These are phyloP conservation scores for Plemyria rubiginata DNA, from an alignment of 2,888 invertebrate genomes.

Conservation along the genomic window DNA sequence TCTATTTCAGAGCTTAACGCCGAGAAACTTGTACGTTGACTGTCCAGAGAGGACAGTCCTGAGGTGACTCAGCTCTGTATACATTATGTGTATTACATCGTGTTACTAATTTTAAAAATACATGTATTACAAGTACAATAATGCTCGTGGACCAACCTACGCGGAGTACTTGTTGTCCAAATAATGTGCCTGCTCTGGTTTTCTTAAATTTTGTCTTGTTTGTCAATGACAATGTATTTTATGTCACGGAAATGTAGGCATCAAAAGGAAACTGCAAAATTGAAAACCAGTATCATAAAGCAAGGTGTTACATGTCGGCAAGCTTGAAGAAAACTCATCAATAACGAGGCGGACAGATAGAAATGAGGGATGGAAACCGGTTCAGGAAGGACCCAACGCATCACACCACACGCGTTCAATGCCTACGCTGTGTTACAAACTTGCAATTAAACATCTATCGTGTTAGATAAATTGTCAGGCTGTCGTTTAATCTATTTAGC, in stretches of 20 bases:
- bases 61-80: constrained; percentile 26
- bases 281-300: not conserved
- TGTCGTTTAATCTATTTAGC: not conserved
- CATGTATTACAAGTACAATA: not conserved
- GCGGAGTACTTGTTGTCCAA: not conserved
- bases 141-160: not conserved
- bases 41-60: constrained; percentile 6
- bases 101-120: constrained; percentile 16
- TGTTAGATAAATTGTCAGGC: not conserved
- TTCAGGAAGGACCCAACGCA: constrained; percentile 25
- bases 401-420: not conserved
- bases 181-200: not conserved
- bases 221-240: no score
- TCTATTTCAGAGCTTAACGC: constrained; percentile 14
- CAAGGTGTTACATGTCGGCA: constrained; percentile 5
- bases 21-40: constrained; percentile 2
- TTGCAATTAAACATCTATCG: not conserved
- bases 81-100: constrained; percentile 18
- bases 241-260: no score
- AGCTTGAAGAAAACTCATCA: constrained; percentile 12
- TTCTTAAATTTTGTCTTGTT: not conserved
- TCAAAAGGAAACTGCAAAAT: no score
- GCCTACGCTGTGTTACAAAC: not conserved
- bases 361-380: constrained; percentile 40
- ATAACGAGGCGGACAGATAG: constrained; percentile 37